Conservation (phyloP, 2,113 vertebrate genomes). For the Ivindomyrus marchei region DNA sequence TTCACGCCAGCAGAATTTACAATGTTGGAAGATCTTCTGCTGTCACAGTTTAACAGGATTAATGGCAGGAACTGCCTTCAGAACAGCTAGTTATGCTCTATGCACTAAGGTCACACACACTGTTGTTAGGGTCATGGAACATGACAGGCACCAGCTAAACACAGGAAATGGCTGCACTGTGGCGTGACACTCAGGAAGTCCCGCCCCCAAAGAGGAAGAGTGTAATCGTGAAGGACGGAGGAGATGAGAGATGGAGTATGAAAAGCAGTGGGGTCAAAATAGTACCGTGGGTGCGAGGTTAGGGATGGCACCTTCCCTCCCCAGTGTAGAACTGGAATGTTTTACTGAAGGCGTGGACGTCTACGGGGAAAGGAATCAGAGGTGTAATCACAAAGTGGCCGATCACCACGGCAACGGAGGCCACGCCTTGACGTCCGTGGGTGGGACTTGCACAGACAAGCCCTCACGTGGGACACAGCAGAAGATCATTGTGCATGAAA, state of each 20-base stretch:
- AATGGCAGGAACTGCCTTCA: not conserved
- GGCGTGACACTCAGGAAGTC: not conserved
- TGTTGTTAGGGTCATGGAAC: not conserved
- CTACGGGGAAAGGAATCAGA: constrained; percentile 17
- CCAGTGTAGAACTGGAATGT: constrained; percentile 56
- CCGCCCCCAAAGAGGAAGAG: not conserved
- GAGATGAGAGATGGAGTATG: not conserved
- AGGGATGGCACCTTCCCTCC: constrained; percentile 54
- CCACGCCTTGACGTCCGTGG: not conserved
- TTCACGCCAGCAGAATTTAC: not conserved
- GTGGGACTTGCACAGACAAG: not conserved
- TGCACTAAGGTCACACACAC: not conserved
- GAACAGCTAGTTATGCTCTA: not conserved
- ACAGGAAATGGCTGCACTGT: not conserved
- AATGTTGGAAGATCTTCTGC: not conserved
- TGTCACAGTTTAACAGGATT: not conserved
- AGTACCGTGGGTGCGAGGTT: constrained; percentile 63
- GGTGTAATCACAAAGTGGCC: not conserved
- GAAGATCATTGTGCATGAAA: not conserved
- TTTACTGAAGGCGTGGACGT: constrained; percentile 23
- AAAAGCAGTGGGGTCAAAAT: not conserved
- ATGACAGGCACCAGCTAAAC: not conserved
- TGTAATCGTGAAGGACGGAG: not conserved
- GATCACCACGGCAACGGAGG: not conserved
- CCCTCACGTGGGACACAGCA: not conserved